phyloP scores from a whole-genome alignment of 2,113 vertebrate genomes.

The Menura novaehollandiae region DNA sequence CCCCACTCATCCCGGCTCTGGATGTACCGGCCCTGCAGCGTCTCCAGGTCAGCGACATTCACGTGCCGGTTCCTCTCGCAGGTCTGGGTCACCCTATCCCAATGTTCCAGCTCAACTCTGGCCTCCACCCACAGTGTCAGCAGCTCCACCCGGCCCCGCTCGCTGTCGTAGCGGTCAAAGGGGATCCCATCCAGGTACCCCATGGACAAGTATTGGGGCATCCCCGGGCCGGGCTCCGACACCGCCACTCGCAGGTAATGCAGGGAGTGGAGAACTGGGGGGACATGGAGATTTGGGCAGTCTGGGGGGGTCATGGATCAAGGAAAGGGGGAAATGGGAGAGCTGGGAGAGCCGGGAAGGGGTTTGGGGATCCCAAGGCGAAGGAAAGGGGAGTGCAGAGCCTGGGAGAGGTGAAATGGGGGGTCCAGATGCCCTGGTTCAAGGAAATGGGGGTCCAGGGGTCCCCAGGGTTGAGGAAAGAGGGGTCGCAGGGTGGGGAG shows the following conservation, averaged over 20 bases:
- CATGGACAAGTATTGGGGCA: too few relatives aligned
- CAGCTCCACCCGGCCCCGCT: too few relatives aligned
- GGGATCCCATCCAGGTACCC: too few relatives aligned
- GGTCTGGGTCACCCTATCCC: rapidly evolving
- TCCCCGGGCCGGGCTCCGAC: too few relatives aligned
- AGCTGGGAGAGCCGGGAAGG: neutral
- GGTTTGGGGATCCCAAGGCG: neutral
- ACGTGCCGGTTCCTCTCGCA: rapidly evolving
- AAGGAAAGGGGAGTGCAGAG: neutral
- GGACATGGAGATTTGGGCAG: neutral
- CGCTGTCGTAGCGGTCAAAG: too few relatives aligned
- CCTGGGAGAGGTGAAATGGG: too few relatives aligned
- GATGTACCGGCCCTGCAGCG: rapidly evolving
- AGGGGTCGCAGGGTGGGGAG: too few relatives aligned
- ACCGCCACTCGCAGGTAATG: too few relatives aligned
- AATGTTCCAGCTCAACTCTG: neutral
- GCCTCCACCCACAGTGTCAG: neutral
- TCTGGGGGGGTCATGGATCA: neutral
- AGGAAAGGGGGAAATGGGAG: neutral
- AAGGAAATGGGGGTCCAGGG: neutral
- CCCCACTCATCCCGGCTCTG: neutral
- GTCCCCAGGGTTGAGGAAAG: too few relatives aligned
- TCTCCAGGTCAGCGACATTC: rapidly evolving
- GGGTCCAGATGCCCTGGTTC: neutral
- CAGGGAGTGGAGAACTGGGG: too few relatives aligned